phyloP scores from a whole-genome alignment of 2,113 vertebrate species.

The Perca flavescens region DNA sequence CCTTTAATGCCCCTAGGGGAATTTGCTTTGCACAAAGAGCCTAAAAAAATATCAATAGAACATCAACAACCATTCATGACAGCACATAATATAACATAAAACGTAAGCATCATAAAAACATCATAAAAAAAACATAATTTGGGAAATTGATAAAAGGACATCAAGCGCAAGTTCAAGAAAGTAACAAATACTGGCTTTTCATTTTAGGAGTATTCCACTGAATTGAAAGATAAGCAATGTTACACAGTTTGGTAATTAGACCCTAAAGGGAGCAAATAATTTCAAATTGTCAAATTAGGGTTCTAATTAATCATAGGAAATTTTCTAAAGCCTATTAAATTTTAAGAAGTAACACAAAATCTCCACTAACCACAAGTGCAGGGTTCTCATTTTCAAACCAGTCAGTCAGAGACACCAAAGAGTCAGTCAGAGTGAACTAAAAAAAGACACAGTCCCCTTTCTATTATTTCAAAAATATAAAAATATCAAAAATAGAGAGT shows the following conservation, averaged over 20 bases:
- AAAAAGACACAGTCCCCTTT: slow-evolving; percentile 16
- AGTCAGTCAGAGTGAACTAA: slow-evolving; percentile 16
- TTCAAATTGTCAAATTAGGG: neutral
- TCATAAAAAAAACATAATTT: too few species aligned
- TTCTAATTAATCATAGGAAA: neutral
- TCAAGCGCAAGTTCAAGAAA: too few species aligned
- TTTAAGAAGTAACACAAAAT: slow-evolving; percentile 1
- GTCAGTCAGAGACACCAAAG: slow-evolving; percentile 19
- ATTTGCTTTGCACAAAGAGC: too few species aligned
- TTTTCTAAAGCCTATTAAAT: neutral
- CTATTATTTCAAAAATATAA: neutral
- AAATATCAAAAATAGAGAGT: neutral
- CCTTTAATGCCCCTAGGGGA: too few species aligned
- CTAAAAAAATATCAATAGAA: too few species aligned
- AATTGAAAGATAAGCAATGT: neutral
- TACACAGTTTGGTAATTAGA: neutral
- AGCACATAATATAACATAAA: too few species aligned
- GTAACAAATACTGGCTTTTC: neutral
- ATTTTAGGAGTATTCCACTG: neutral
- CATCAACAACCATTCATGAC: too few species aligned
- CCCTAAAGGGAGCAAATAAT: neutral
- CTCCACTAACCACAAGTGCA: slow-evolving; percentile 15
- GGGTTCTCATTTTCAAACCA: slow-evolving; percentile 31
- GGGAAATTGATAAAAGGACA: too few species aligned
- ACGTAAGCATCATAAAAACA: too few species aligned